Evolutionary conservation across 2,113 vertebrate genomes (phyloP).

Genomic region (Microcebus ravelobensis): DNA sequence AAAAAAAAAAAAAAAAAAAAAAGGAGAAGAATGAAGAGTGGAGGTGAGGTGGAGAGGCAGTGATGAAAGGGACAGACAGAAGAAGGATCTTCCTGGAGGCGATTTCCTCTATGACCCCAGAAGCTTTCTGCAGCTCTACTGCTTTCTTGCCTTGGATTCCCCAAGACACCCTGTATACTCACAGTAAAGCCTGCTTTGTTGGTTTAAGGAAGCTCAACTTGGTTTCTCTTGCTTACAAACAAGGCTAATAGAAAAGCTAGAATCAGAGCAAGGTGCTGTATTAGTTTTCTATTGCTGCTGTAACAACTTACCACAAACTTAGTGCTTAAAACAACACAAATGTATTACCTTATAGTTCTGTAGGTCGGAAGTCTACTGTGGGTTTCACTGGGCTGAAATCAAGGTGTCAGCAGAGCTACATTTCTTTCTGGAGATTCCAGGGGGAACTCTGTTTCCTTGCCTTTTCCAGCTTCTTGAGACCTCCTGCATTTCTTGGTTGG

Average conservation of each 20-base stretch:
- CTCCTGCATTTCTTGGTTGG: not conserved
- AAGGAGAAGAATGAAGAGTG: not conserved
- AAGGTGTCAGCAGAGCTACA: not conserved
- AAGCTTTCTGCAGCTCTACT: not conserved
- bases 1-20: no score
- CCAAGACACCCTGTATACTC: not conserved
- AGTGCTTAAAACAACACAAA: not conserved
- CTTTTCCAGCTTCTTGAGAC: not conserved
- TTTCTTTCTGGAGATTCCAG: not conserved
- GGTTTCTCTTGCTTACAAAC: slow-evolving; percentile 34
- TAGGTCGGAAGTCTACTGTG: not conserved
- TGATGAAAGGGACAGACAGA: not conserved
- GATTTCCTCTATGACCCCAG: not conserved
- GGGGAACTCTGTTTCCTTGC: not conserved
- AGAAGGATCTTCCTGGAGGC: not conserved
- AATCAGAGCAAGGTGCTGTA: not conserved
- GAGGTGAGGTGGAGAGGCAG: no score
- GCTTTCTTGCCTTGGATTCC: not conserved
- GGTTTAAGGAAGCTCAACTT: slow-evolving; percentile 2
- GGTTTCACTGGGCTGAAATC: not conserved
- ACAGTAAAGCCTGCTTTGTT: not conserved
- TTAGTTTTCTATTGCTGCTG: slow-evolving; percentile 12
- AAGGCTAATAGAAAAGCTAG: slow-evolving; percentile 22
- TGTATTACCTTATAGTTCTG: not conserved
- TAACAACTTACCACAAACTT: not conserved